Percentiles rank a stretch among this genome's conserved stretches.
phyloP scores from a whole-genome alignment of 2,888 invertebrate species.

The Polyommatus iphigenia region DNA sequence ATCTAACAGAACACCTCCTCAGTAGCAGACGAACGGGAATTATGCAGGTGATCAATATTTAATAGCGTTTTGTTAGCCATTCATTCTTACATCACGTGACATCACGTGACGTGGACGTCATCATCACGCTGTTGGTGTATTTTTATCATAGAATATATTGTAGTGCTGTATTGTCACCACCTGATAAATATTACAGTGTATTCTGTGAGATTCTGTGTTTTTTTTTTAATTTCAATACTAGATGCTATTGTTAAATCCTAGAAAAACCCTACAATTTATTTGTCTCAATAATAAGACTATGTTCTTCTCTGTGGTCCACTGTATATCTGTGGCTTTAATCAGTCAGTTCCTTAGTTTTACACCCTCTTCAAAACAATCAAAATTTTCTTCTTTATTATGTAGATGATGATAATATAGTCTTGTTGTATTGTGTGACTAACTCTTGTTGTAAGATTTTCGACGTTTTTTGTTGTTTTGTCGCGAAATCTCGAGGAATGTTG shows the following conservation, averaged over 20 bases:
- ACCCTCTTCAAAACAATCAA: neutral
- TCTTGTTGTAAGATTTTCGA: neutral
- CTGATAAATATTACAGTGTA: neutral
- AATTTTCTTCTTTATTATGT: neutral
- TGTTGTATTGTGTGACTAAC: neutral
- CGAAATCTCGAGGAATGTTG: neutral
- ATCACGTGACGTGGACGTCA: slow-evolving; percentile 23
- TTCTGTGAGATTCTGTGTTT: neutral
- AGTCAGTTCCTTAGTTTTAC: neutral
- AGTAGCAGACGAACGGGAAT: slow-evolving; percentile 34
- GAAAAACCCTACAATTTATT: too few species aligned
- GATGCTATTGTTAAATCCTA: neutral
- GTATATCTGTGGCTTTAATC: neutral
- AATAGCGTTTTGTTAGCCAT: slow-evolving; percentile 36
- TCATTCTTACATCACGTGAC: slow-evolving; percentile 31
- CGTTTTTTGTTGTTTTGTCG: neutral
- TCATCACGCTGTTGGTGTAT: slow-evolving; percentile 26
- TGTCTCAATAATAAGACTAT: too few species aligned
- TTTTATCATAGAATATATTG: slow-evolving; percentile 7
- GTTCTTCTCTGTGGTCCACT: too few species aligned
- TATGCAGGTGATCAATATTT: slow-evolving; percentile 37
- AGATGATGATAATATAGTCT: neutral
- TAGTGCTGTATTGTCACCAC: neutral
- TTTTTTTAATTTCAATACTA: neutral
- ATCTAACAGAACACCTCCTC: neutral